phyloP scores from a whole-genome alignment of 2,888 invertebrate species.

The Ichneumoninae sp. region DNA sequence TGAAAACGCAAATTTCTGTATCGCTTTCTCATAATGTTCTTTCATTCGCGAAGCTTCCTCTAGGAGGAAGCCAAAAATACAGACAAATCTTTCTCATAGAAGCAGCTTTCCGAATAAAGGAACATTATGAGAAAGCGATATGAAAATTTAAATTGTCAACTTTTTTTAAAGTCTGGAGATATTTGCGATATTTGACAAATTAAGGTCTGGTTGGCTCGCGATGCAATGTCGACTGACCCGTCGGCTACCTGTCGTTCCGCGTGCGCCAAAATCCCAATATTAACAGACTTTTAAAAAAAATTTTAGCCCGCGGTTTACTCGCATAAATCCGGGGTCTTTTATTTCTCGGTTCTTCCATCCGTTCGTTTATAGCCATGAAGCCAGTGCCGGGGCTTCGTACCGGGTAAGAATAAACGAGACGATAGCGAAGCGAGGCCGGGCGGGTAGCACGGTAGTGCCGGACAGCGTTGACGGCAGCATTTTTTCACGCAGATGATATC shows the following conservation, averaged over 20 bases:
- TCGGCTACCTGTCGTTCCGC: conserved; percentile 51
- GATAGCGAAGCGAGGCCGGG: conserved; percentile 63
- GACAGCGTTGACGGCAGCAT: conserved; percentile 79
- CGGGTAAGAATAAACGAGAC: conserved; percentile 49
- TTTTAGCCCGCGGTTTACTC: conserved; percentile 20
- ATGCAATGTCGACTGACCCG: too few relatives aligned
- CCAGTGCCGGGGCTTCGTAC: conserved; percentile 12
- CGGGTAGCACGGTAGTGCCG: conserved; percentile 80
- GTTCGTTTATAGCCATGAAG: conserved; percentile 15
- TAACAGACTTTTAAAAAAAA: conserved; percentile 17
- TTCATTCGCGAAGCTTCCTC: too few relatives aligned
- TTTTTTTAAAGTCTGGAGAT: too few relatives aligned
- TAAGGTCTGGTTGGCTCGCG: too few relatives aligned
- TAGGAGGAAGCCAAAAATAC: too few relatives aligned
- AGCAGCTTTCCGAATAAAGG: too few relatives aligned
- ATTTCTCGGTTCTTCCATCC: conserved; percentile 8
- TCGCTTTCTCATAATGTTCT: too few relatives aligned
- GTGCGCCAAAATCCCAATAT: conserved; percentile 28
- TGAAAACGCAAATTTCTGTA: too few relatives aligned
- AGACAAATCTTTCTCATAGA: too few relatives aligned
- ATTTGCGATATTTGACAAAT: too few relatives aligned
- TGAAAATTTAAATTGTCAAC: too few relatives aligned
- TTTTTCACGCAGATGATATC: conserved; percentile 81
- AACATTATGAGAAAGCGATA: too few relatives aligned
- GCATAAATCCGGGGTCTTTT: conserved; percentile 11